Base-by-base conservation (phyloP, 2,888 invertebrate species). In the Drosophila ustulata region DNA sequence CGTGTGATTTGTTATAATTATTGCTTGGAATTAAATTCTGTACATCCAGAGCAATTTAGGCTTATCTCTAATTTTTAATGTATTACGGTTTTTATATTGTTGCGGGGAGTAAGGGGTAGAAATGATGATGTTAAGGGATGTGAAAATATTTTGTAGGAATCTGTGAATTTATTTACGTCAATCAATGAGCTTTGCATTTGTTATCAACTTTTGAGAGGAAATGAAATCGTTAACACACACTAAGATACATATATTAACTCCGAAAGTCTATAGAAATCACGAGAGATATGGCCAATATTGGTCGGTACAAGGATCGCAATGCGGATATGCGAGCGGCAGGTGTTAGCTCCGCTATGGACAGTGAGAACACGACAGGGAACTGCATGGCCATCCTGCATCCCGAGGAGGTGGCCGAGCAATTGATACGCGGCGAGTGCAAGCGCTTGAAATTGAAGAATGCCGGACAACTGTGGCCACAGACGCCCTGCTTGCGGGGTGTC, bases 321-420 rank as follows among this genome's bases (percentile, higher is more conserved):
- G 79, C 78, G 4, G 61, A 70, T 32, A 34, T 81, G 0, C 78
- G 66, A 0, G 47, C 79, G 1, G 91, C 92, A 0, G 91, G 91
- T 0, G n/a, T 81, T 5, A 3, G 52, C 4, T 41, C 75, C 0
- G 1, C 2, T 7, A 4, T 49, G 0, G 61, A 57, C 0, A 57
- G 52, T 8, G 62, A 61, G 0, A 46, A 59, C 7, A 66, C 28
- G 1, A 37, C 32, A 32, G 43, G 34, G 0, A 75, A 63, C n/a
- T 65, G 81, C 9, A 25, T 91, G 9, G 71, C 28, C 7, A 67
- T 74, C 0, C 68, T 71, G 8, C 67, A 85, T 8, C 18, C 62
- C 0, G 88, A 88, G 30, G 91, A 91, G 37, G 70, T 83, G 1
- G 91, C 91, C 3, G 88, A 89, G 23, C 55, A 73, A 45, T 26